phyloP scores from a whole-genome alignment of 2,888 invertebrate species.

The Drosophila recens region DNA sequence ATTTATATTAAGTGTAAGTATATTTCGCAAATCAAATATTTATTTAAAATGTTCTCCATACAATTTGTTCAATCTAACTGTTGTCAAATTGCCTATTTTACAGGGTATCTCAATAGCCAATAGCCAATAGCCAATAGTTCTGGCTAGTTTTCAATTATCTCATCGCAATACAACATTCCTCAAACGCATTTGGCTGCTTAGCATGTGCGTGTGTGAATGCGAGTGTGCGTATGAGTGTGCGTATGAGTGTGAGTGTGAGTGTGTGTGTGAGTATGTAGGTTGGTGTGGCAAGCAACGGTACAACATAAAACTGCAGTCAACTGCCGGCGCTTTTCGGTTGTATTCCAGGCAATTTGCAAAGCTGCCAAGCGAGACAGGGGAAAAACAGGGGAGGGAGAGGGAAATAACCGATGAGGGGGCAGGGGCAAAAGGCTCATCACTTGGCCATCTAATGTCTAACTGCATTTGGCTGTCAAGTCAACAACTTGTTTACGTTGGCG shows the following conservation, averaged over 20 bases:
- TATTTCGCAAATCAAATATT: no score
- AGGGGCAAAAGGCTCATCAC: conserved; percentile 65
- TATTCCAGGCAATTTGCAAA: conserved; percentile 62
- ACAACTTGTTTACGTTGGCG: conserved; percentile 71
- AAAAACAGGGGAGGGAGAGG: not conserved
- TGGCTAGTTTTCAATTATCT: conserved; percentile 67
- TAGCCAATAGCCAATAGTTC: conserved; percentile 8
- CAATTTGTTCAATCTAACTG: not conserved
- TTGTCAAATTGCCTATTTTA: not conserved
- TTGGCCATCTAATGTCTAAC: conserved; percentile 76
- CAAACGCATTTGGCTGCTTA: conserved; percentile 63
- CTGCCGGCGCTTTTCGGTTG: conserved; percentile 61
- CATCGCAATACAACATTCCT: conserved; percentile 67
- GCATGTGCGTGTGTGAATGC: conserved; percentile 40
- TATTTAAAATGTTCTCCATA: no score
- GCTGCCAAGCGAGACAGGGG: conserved; percentile 30
- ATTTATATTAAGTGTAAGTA: no score
- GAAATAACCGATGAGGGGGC: not conserved
- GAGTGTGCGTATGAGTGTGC: conserved; percentile 21
- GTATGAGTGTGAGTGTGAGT: conserved; percentile 18
- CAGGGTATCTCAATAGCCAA: conserved; percentile 22
- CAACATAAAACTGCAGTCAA: conserved; percentile 38
- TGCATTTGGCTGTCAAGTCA: conserved; percentile 73
- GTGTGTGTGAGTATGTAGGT: conserved; percentile 67
- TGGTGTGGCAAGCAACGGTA: conserved; percentile 79